Evolutionary conservation across 2,888 invertebrate species (phyloP).

Genomic region (Harmothoe impar): DNA sequence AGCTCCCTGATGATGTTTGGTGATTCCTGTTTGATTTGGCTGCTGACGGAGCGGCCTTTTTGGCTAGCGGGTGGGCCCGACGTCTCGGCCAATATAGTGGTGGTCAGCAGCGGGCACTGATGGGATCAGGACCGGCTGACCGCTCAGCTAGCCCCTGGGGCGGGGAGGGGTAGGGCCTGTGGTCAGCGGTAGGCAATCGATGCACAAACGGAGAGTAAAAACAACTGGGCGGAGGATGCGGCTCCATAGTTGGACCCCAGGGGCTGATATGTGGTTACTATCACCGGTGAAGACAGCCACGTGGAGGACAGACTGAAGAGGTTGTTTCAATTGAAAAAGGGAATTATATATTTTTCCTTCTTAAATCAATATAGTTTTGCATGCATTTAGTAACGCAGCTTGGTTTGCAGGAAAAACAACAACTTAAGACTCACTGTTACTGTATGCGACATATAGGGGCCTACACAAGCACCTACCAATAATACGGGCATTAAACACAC

Average conservation of each 20-base stretch:
- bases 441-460: no score
- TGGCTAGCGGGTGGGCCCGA: conserved; percentile 28
- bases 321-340: no score
- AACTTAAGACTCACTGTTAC: no score
- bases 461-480: no score
- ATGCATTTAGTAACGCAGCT: no score
- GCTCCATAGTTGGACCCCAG: conserved; percentile 20
- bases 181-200: conserved; percentile 16
- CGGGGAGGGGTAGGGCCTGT: background rate
- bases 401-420: no score
- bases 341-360: no score
- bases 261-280: conserved; percentile 16
- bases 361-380: no score
- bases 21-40: conserved; percentile 54
- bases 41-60: conserved; percentile 23
- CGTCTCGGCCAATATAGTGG: conserved; percentile 7
- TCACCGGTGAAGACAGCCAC: background rate
- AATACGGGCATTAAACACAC: no score
- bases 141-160: background rate
- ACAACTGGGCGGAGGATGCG: background rate
- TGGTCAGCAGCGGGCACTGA: background rate
- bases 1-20: conserved; percentile 42
- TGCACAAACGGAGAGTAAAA: conserved; percentile 3
- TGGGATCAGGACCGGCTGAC: conserved; percentile 33
- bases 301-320: background rate